These are phyloP conservation scores for Phodopus roborovskii DNA, from an alignment of 2,113 vertebrate species.

Conservation along the genomic window DNA sequence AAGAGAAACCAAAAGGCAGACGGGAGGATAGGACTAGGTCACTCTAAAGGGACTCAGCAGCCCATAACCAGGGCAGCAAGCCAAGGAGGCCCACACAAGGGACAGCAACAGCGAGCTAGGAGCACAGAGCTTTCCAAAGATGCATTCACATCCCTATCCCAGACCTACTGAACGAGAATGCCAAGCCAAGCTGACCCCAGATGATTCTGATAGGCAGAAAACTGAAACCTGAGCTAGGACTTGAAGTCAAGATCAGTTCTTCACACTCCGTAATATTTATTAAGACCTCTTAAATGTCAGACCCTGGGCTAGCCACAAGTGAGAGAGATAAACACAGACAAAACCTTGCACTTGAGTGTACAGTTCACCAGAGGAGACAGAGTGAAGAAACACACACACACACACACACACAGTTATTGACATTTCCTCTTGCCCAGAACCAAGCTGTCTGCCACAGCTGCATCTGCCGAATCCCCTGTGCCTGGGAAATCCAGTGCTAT, in stretches of 20 bases:
- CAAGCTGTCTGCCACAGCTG: neutral
- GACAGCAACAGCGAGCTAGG: neutral
- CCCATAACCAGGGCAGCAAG: neutral
- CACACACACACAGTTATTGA: neutral
- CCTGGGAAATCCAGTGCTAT: neutral
- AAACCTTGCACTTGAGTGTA: neutral
- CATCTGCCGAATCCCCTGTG: neutral
- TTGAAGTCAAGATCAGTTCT: slow-evolving; percentile 6
- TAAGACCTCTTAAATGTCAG: neutral
- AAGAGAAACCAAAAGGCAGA: neutral
- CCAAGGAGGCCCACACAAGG: neutral
- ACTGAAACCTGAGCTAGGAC: neutral
- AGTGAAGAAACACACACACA: neutral
- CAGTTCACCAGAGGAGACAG: neutral
- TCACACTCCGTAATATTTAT: slow-evolving; percentile 17
- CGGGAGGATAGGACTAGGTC: neutral
- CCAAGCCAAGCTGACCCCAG: neutral
- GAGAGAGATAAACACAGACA: neutral
- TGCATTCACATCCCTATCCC: neutral
- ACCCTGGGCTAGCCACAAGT: neutral
- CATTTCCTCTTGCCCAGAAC: neutral
- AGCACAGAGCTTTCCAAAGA: slow-evolving; percentile 3
- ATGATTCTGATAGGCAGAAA: neutral
- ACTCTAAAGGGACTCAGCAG: neutral
- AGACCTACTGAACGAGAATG: neutral